Evolutionary conservation across 2,888 invertebrate genomes (phyloP).

Genomic region (Caenorhabditis parvicauda): DNA sequence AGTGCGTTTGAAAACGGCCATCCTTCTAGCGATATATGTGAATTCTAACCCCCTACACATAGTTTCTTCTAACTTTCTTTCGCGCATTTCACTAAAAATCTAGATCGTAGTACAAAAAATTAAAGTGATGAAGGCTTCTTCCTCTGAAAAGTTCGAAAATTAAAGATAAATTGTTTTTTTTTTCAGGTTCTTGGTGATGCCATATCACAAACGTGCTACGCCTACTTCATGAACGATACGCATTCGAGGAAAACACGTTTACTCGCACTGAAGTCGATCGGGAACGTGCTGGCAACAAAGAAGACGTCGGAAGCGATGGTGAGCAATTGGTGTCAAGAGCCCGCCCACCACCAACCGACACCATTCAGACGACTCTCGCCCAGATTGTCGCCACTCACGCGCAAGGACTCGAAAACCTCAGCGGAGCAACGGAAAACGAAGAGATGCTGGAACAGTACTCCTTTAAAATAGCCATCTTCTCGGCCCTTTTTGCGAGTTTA

Average conservation of each 20-base stretch:
- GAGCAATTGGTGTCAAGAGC: not conserved
- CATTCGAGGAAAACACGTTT: constrained; percentile 13
- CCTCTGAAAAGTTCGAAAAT: not conserved
- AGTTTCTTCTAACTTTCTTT: too few species aligned
- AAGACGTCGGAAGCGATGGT: constrained; percentile 32
- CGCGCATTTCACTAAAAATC: too few species aligned
- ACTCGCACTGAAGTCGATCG: constrained; percentile 40
- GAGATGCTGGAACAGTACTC: constrained; percentile 4
- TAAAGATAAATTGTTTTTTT: not conserved
- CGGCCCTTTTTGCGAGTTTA: constrained; percentile 26
- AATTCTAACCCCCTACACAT: too few species aligned
- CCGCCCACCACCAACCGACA: constrained; percentile 3
- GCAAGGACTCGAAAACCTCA: not conserved
- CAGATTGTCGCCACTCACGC: not conserved
- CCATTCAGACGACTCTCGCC: constrained; percentile 5
- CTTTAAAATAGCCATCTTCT: constrained; percentile 36
- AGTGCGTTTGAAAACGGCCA: too few species aligned
- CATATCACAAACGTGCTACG: constrained; percentile 28
- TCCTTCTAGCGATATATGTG: too few species aligned
- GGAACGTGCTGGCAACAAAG: constrained; percentile 29
- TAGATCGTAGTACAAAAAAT: too few species aligned
- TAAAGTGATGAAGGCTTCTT: not conserved
- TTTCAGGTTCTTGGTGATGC: constrained; percentile 19
- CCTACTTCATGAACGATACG: constrained; percentile 20
- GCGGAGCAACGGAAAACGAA: not conserved